Base-by-base conservation (phyloP, 1,140 invertebrate species). In the Panagrolaimus sp. region DNA sequence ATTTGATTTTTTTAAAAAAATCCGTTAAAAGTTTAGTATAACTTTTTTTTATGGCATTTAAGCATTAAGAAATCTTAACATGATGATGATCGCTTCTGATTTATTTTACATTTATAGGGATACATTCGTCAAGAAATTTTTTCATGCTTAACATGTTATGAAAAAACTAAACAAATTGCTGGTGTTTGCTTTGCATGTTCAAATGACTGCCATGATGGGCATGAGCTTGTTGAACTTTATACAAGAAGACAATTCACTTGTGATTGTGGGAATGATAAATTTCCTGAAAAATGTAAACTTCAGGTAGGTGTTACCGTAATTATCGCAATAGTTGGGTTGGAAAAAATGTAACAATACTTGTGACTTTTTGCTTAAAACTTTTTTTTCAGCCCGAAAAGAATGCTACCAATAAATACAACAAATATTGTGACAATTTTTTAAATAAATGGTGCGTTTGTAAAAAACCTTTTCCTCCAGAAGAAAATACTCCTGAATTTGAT, bases 211-310 rank as follows among this genome's bases (percentile, higher is more conserved):
- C 96, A 99, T 83, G 93, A 95, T 78, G 91, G 91, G 31, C 96
- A 98, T 85, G 91, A 97, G 23, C 87, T 99, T 1, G 86, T 95
- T 68, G 96, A 99, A 84, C 86, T 99, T 0, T 99, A 98, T 80
- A 98, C 96, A 0, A 98, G 98, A 85, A 87, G 89, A 62, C 90
- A 92, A 82, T 96, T 98, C 78, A 87, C 91, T 47, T 99, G 95
- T 85, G 96, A 98, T 84, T 98, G 96, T 87, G 95, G 96, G 16
- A 97, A 94, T 83, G 51, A 27, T 0, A 20, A 27, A 16, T 57
- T 57, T 25, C 14, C 51, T 27, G 13, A 13, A 11, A 13, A 11
- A 20, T 57, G 51, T 57, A 57, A 57, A 57, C 51, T 57, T 4
- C 20, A 57, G 51, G 51, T 57, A 11, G 11, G 51, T 9, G 13